Evolutionary conservation across 2,888 invertebrate species (phyloP).

Genomic region (Keiferia lycopersicella): DNA sequence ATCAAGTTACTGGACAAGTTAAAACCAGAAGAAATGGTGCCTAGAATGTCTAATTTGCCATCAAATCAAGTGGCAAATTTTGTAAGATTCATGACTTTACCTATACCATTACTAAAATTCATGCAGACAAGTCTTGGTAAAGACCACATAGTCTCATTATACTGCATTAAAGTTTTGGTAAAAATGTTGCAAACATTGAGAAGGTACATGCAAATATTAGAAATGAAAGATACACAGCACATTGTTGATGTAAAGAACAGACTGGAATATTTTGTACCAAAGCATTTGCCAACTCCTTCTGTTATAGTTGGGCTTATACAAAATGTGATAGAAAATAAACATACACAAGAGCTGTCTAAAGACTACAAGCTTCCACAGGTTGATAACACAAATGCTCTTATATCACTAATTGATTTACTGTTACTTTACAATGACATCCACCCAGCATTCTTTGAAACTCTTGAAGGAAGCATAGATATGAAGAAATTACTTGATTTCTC

Average conservation of each 20-base stretch:
- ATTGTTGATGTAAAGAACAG: constrained; percentile 61
- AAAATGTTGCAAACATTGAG: constrained; percentile 79
- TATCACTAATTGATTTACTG: constrained; percentile 63
- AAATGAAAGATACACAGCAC: constrained; percentile 53
- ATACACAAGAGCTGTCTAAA: constrained; percentile 44
- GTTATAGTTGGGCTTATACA: constrained; percentile 60
- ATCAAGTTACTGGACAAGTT: constrained; percentile 68
- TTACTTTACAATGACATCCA: constrained; percentile 69
- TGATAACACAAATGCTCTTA: constrained; percentile 57
- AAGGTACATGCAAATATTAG: constrained; percentile 77
- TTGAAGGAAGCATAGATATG: constrained; percentile 71
- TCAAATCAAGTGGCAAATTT: constrained; percentile 77
- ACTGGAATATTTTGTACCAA: constrained; percentile 70
- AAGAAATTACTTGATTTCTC: constrained; percentile 66
- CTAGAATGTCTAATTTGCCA: constrained; percentile 68
- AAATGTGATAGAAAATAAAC: constrained; percentile 48
- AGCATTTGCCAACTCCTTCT: constrained; percentile 66
- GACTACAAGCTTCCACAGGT: constrained; percentile 61
- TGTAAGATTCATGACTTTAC: constrained; percentile 73
- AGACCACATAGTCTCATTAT: constrained; percentile 66
- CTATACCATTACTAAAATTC: constrained; percentile 72
- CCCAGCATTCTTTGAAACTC: constrained; percentile 68
- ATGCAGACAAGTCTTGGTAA: constrained; percentile 60
- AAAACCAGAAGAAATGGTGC: constrained; percentile 73
- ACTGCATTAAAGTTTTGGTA: constrained; percentile 76